These are phyloP conservation scores for Gymnothorax reevesii DNA, from an alignment of 2,797 vertebrate genomes.

Conservation along the genomic window DNA sequence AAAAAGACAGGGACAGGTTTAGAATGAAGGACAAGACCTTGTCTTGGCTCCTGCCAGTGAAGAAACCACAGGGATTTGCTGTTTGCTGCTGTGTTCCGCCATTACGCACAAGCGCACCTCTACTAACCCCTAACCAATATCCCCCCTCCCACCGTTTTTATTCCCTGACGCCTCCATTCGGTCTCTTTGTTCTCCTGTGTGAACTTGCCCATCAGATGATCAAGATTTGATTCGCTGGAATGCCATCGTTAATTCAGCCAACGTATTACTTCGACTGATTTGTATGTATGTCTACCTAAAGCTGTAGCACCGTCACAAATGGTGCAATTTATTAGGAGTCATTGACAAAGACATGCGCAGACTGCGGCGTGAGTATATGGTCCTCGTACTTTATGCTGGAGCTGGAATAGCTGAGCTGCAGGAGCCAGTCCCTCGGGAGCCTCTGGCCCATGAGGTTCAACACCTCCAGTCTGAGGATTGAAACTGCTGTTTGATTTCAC, in stretches of 20 bases:
- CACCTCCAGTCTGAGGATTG: slow-evolving; percentile 46
- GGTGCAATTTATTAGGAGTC: background rate
- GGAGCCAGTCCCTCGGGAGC: slow-evolving; percentile 53
- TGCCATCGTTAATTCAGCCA: background rate
- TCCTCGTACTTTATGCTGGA: background rate
- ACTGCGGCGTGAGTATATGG: background rate
- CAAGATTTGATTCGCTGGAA: background rate
- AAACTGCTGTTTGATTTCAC: slow-evolving; percentile 65
- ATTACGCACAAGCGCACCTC: background rate
- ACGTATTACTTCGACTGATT: background rate
- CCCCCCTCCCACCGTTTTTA: background rate
- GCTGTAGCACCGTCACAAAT: background rate
- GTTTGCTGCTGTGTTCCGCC: background rate
- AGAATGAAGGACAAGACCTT: background rate
- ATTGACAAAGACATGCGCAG: background rate
- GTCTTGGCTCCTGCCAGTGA: background rate
- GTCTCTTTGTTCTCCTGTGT: background rate
- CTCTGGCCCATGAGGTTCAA: slow-evolving; percentile 54
- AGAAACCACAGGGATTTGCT: background rate
- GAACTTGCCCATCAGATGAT: background rate
- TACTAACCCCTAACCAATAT: background rate
- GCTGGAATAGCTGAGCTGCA: slow-evolving; percentile 29
- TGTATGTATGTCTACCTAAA: background rate
- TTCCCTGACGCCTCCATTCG: background rate
- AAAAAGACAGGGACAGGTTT: background rate